Conservation (phyloP, 1,140 invertebrate genomes). For the Procambarus virginalis region DNA sequence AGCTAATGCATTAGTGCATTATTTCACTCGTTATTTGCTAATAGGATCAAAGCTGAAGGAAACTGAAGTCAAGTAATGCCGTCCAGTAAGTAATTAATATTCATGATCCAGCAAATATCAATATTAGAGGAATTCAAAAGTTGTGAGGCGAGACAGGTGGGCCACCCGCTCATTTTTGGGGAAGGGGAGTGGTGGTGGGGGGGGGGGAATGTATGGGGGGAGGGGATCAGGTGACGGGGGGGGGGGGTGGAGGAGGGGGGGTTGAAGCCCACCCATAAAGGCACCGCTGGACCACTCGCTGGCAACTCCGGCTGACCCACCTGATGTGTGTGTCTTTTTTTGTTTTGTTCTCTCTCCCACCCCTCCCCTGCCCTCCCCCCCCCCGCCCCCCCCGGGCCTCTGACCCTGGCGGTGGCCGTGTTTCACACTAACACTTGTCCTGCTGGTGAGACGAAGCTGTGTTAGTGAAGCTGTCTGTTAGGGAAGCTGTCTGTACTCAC, state of each 20-base stretch:
- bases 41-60: background rate
- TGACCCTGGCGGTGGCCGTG: background rate
- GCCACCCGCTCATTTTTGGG: background rate
- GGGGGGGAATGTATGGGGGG: background rate
- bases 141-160: slow-evolving; percentile 4
- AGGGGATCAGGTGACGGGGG: too few species aligned
- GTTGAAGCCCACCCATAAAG: slow-evolving; percentile 45
- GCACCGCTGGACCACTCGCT: slow-evolving; percentile 17
- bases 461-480: too few species aligned
- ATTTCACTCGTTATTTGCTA: background rate
- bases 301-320: slow-evolving; percentile 50
- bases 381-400: background rate
- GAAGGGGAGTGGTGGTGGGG: background rate
- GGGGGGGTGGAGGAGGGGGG: slow-evolving; percentile 2
- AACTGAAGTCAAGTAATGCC: background rate
- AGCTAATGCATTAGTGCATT: background rate
- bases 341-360: slow-evolving; percentile 14
- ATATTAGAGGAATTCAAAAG: background rate
- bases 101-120: too few species aligned
- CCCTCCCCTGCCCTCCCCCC: slow-evolving; percentile 2
- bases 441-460: too few species aligned
- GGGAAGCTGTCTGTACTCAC: too few species aligned
- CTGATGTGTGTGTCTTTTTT: slow-evolving; percentile 44
- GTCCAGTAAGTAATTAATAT: slow-evolving; percentile 7
- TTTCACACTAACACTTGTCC: background rate